Evolutionary conservation across 2,797 vertebrate genomes (phyloP), one percentile per base, ranked within the genome.

Genomic region (Halcyon leucocephala): DNA sequence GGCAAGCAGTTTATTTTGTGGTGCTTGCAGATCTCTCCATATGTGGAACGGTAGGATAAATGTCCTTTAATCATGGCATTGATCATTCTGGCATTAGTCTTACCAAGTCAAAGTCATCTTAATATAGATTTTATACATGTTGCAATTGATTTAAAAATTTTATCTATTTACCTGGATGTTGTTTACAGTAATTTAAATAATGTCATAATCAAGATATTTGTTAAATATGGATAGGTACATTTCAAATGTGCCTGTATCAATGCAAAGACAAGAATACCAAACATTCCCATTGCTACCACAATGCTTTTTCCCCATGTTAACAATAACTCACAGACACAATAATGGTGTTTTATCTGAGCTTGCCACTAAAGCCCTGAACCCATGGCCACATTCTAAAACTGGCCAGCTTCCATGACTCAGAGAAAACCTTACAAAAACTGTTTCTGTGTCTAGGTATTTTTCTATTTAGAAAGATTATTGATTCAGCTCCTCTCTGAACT

Each of bases 41-140:
- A 92, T 78, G 78, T 82, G 93, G 51, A 93, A 66, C 3, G 2
- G 79, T 58, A 90, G 93, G 85, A 94, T 95, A 87, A 91, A 93
- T 78, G 65, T 61, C 80, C 64, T 49, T 89, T 67, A 82, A 39
- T 89, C 64, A 54, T 77, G 69, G 66, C 52, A 78, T 70, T 94
- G 90, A 93, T 94, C 70, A 92, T 92, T 82, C 69, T 92, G 85
- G 66, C 52, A 89, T 82, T 76, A 87, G 81, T 93, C 51, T 93
- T 84, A 82, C 33, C 35, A 92, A 93, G 90, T 54, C 70, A 88
- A 95, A 94, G 79, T 55, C 41, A 85, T 65, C 61, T 79, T 77
- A 90, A 71, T 39, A 76, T 20, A 85, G 61, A 67, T 54, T 51
- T 89, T 77, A 67, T n/a, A 81, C 2, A 7, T 28, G 54, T 46